These are phyloP conservation scores for Phrynosoma blainvillii DNA, from an alignment of 2,113 vertebrate genomes.

Conservation along the genomic window DNA sequence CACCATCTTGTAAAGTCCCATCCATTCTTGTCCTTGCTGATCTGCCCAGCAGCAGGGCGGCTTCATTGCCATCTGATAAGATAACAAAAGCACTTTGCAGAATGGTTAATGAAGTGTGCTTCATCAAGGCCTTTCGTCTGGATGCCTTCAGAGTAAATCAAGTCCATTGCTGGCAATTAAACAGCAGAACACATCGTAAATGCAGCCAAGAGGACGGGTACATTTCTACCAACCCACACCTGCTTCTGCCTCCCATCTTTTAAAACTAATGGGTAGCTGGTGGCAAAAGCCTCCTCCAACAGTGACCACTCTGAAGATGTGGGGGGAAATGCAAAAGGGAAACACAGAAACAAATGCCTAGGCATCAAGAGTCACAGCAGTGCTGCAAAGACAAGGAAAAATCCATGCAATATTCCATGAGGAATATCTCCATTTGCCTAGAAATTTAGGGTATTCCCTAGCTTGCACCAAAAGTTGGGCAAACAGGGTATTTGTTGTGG, in stretches of 20 bases:
- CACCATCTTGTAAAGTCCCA: background rate
- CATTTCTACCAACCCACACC: background rate
- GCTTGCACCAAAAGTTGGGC: no score
- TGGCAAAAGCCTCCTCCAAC: background rate
- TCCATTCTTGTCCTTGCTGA: background rate
- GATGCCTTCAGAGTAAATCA: background rate
- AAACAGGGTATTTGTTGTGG: no score
- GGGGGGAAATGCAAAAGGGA: no score
- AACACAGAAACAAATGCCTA: background rate
- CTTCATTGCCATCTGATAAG: conserved; percentile 9
- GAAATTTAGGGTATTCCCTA: no score
- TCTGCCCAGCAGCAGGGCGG: background rate
- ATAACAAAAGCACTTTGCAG: conserved; percentile 1
- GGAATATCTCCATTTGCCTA: background rate
- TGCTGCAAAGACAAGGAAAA: background rate
- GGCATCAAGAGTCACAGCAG: background rate
- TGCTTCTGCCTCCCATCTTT: background rate
- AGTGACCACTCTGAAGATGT: background rate
- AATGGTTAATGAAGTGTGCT: background rate
- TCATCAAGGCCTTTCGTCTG: background rate
- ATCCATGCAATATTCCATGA: no score
- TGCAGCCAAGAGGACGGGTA: background rate
- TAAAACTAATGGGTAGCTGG: no score
- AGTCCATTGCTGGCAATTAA: background rate
- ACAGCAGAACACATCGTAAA: background rate